Evolutionary conservation across 1,140 invertebrate species (phyloP).

Genomic region (Papilio glaucus): DNA sequence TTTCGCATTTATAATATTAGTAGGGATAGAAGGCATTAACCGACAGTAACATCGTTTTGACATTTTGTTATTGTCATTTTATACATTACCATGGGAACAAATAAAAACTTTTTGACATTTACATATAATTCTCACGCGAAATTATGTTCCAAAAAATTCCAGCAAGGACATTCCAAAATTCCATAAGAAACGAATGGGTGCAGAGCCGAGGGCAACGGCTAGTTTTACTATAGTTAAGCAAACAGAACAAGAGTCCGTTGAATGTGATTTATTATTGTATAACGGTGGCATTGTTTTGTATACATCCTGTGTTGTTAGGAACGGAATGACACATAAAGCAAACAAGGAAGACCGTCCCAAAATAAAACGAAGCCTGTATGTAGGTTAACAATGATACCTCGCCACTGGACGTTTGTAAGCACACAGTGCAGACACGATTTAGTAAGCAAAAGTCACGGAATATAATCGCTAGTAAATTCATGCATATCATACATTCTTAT

Average conservation of each 20-base stretch:
- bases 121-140: no score
- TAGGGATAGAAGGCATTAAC: no score
- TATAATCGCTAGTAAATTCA: not conserved
- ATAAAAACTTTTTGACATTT: no score
- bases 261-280: slow-evolving; percentile 40
- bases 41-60: no score
- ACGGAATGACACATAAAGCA: slow-evolving; percentile 49
- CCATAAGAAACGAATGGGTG: no score
- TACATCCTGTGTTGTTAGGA: slow-evolving; percentile 52
- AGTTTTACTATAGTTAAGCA: not conserved
- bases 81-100: no score
- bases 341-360: slow-evolving; percentile 64
- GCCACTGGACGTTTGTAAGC: slow-evolving; percentile 40
- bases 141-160: no score
- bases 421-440: slow-evolving; percentile 7
- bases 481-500: not conserved
- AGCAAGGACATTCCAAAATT: no score
- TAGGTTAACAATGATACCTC: slow-evolving; percentile 53
- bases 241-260: not conserved
- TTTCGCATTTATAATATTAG: no score
- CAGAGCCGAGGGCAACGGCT: no score
- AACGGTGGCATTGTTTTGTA: slow-evolving; percentile 56
- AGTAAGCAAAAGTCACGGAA: slow-evolving; percentile 9
- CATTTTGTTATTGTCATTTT: no score
- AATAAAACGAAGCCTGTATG: slow-evolving; percentile 61